Conservation (phyloP, 2,113 vertebrate genomes). For the Colinus virginianus region DNA sequence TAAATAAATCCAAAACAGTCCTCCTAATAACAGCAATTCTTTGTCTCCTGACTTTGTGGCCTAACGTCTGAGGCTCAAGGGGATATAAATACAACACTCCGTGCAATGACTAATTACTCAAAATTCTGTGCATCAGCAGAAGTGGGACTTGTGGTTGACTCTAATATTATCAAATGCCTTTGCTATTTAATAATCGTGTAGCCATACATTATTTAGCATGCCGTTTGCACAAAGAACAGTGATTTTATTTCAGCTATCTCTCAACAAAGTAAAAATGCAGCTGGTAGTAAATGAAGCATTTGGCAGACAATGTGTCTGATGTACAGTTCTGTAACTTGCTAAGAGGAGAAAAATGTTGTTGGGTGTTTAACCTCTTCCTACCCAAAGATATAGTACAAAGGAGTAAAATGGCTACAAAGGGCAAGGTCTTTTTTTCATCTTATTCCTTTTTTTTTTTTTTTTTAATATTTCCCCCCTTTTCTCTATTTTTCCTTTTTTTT, state of each 20-base stretch:
- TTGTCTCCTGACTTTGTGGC: constrained; percentile 82
- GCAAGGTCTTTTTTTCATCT: background rate
- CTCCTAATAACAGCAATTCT: constrained; percentile 76
- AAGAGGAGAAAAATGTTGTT: constrained; percentile 63
- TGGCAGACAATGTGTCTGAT: constrained; percentile 77
- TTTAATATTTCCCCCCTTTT: fast-evolving
- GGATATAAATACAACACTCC: constrained; percentile 78
- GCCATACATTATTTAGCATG: constrained; percentile 65
- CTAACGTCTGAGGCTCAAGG: constrained; percentile 78
- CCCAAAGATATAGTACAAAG: constrained; percentile 22
- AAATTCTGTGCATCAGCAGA: constrained; percentile 81
- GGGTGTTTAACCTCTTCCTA: constrained; percentile 72
- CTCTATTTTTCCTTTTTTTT: fast-evolving
- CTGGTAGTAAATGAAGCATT: constrained; percentile 78
- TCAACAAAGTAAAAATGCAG: constrained; percentile 77
- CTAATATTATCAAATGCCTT: constrained; percentile 80
- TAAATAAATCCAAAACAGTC: constrained; percentile 74
- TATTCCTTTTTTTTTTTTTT: fast-evolving
- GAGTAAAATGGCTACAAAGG: constrained; percentile 50
- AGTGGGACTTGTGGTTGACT: constrained; percentile 79
- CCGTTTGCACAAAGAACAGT: constrained; percentile 73
- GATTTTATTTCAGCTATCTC: constrained; percentile 78
- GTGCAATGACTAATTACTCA: constrained; percentile 80
- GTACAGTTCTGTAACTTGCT: constrained; percentile 62
- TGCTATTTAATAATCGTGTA: constrained; percentile 78